Conservation (phyloP, 2,888 invertebrate genomes). For the Villa cingulata region DNA sequence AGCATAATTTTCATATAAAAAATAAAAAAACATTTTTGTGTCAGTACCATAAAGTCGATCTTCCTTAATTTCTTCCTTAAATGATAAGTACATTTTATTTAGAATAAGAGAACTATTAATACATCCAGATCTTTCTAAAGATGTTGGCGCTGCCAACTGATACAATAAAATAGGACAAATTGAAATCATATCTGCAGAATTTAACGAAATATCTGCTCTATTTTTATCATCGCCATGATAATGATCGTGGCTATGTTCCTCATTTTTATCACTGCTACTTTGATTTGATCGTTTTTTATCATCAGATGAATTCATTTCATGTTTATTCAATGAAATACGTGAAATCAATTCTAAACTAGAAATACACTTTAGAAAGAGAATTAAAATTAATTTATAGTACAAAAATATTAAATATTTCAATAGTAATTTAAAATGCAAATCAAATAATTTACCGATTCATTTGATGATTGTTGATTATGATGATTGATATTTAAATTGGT, state of each 20-base stretch:
- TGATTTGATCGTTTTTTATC: constrained; percentile 24
- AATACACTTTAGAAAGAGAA: constrained; percentile 33
- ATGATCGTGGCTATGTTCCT: background rate
- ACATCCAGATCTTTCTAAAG: constrained; percentile 43
- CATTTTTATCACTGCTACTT: constrained; percentile 5
- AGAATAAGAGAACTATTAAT: constrained; percentile 35
- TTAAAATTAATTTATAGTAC: background rate
- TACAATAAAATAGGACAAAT: constrained; percentile 56
- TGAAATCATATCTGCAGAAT: constrained; percentile 32
- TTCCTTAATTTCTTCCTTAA: constrained; percentile 12
- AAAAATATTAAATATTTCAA: constrained; percentile 2
- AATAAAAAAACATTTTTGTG: background rate
- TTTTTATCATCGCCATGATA: background rate
- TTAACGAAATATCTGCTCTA: constrained; percentile 7
- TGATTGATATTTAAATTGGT: background rate
- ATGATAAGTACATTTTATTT: constrained; percentile 16
- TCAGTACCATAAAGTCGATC: constrained; percentile 24
- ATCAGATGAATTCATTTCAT: too few relatives aligned
- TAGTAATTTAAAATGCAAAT: background rate
- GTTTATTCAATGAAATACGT: constrained; percentile 1
- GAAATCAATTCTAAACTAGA: constrained; percentile 37
- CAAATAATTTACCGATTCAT: constrained; percentile 38
- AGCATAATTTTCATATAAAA: too few relatives aligned
- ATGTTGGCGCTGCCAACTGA: constrained; percentile 45
- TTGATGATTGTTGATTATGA: constrained; percentile 15